phyloP scores from a whole-genome alignment of 2,797 vertebrate species.

The Trichosurus vulpecula region DNA sequence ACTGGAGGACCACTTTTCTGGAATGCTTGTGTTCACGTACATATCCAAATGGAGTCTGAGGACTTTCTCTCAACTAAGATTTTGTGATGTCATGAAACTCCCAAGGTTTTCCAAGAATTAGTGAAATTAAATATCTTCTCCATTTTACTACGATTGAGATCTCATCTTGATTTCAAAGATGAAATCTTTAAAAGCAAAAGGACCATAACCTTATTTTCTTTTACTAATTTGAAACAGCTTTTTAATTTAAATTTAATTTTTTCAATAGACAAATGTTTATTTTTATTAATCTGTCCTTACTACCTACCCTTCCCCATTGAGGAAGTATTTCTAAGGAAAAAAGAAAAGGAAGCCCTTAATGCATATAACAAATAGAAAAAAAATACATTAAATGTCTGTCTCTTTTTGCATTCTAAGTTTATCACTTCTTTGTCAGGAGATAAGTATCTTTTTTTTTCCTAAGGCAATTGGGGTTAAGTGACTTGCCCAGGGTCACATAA shows the following conservation, averaged over 20 bases:
- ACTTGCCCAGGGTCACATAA: no score
- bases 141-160: neutral
- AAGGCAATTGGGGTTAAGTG: no score
- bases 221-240: slow-evolving; percentile 26
- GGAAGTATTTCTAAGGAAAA: neutral
- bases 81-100: neutral
- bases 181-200: slow-evolving; percentile 15
- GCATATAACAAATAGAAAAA: neutral
- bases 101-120: neutral
- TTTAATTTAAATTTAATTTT: slow-evolving; percentile 7
- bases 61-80: no score
- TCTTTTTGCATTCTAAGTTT: neutral
- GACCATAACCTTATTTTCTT: neutral
- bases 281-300: neutral
- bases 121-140: neutral
- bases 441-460: neutral
- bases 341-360: neutral
- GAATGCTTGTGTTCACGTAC: no score
- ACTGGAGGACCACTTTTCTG: no score
- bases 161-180: neutral
- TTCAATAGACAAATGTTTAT: neutral
- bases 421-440: neutral
- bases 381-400: neutral
- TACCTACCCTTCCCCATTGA: neutral
- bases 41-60: no score